Base-by-base conservation (phyloP, 2,888 invertebrate species). In the Synanthedon myopaeformis region DNA sequence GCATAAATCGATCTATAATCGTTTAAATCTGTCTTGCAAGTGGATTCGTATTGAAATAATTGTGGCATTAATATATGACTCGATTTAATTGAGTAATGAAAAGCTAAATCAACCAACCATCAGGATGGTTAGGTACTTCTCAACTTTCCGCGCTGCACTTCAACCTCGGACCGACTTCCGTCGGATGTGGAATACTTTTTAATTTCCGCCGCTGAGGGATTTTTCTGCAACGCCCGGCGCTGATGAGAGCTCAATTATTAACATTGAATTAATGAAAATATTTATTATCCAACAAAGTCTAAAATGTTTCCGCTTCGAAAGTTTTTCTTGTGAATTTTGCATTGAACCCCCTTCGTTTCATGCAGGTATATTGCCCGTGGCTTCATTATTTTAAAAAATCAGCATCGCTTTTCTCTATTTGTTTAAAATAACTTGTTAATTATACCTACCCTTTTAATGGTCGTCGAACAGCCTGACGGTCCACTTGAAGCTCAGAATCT, bases 231-330 rank as follows among this genome's bases (percentile, higher is more conserved):
- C 49, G 66, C 67, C 69, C 57, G 12, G 23, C 56, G 64, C 60
- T 80, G 79, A 82, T 82, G 84, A 76, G 65, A 60, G 61, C 71
- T 87, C 74, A 80, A 83, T 86, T 84, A 85, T 87, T 85, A 70
- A 87, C 74, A 79, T 82, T 79, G 80, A 85, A 85, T 87, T 86
- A 87, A 80, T 82, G 77, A 74, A 75, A 79, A 81, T 83, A 81
- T 79, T 82, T 67, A 67, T 69, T 70, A 73, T 69, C 64, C 64
- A 51, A 10, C 35, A 35, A 35, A 10, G 10, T 35, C 35, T 35
- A 35, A 35, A 35, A 35, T 35, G 35, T 35, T 35, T 35, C 35
- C 35, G 35, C 35, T 66, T 59, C 55, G 56, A 45, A 14, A 45
- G 3, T 45, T 45, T 45, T 45, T 45, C 48, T 45, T 45, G 5